Percentiles rank a stretch among this genome's conserved stretches.
These are phyloP conservation scores for Triplophysa rosa DNA, from an alignment of 2,113 vertebrate genomes.

Conservation along the genomic window DNA sequence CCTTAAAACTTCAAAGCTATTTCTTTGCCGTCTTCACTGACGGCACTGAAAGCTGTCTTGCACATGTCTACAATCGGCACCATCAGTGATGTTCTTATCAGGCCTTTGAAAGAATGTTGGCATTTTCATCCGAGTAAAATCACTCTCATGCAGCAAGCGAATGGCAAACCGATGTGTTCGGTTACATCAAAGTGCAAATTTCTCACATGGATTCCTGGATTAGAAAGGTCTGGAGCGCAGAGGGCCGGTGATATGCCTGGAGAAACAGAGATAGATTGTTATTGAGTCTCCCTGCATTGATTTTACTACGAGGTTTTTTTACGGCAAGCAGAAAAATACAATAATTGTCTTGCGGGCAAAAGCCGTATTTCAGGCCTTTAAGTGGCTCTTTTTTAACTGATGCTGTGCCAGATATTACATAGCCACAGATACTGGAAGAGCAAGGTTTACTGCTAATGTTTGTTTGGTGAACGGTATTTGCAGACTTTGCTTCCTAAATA, in stretches of 20 bases:
- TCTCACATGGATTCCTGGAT: constrained; percentile 38
- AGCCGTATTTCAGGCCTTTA: constrained; percentile 50
- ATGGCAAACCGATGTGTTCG: constrained; percentile 40
- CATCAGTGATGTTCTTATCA: background rate
- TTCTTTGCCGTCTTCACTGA: background rate
- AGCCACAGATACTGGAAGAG: constrained; percentile 29
- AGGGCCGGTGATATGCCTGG: constrained; percentile 4
- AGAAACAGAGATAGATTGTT: constrained; percentile 51
- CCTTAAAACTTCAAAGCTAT: background rate
- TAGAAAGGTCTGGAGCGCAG: constrained; percentile 36
- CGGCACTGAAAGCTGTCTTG: background rate
- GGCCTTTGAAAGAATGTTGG: background rate
- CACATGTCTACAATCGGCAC: background rate
- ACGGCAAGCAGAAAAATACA: constrained; percentile 51
- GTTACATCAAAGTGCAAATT: constrained; percentile 43
- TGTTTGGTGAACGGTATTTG: no score
- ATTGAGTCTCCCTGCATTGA: constrained; percentile 49
- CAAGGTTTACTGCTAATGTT: constrained; percentile 1
- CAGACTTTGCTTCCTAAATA: no score
- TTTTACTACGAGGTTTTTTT: constrained; percentile 58
- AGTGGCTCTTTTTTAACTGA: constrained; percentile 46
- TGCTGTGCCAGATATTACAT: constrained; percentile 33
- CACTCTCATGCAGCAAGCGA: constrained; percentile 36
- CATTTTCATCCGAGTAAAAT: constrained; percentile 23
- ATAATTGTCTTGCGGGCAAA: constrained; percentile 54